phyloP scores from a whole-genome alignment of 2,888 invertebrate genomes.

The Ectemnius lituratus region DNA sequence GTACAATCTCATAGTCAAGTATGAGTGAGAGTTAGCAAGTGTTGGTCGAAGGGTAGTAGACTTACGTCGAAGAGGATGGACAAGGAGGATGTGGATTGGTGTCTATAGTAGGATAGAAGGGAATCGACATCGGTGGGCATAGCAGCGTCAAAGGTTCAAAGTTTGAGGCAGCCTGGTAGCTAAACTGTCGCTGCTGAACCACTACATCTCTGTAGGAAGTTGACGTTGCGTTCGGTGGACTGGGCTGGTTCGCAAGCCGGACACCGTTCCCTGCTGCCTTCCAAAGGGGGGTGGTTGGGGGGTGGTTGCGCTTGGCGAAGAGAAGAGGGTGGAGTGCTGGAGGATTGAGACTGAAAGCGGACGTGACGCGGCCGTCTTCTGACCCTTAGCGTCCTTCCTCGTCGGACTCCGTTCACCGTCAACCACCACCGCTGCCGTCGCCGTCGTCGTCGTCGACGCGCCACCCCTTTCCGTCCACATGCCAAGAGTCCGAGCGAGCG shows the following conservation, averaged over 20 bases:
- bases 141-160: too few relatives aligned
- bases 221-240: slow-evolving; percentile 70
- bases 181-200: slow-evolving; percentile 52
- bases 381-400: slow-evolving; percentile 65
- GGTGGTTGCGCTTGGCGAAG: slow-evolving; percentile 55
- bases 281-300: slow-evolving; percentile 42
- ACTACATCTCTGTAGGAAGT: slow-evolving; percentile 64
- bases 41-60: too few relatives aligned
- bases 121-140: too few relatives aligned
- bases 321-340: slow-evolving; percentile 69
- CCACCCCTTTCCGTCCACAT: slow-evolving; percentile 48
- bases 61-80: too few relatives aligned
- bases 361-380: slow-evolving; percentile 77
- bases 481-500: slow-evolving; percentile 62
- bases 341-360: slow-evolving; percentile 72
- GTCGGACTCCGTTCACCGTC: neutral
- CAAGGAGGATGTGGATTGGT: too few relatives aligned
- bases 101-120: too few relatives aligned
- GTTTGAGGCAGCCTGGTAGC: too few relatives aligned
- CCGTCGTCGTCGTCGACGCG: neutral
- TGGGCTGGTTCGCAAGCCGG: slow-evolving; percentile 58
- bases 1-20: too few relatives aligned
- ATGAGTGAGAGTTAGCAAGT: too few relatives aligned
- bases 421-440: slow-evolving; percentile 42
- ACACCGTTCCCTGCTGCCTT: slow-evolving; percentile 20